Evolutionary conservation across 1,140 invertebrate genomes (phyloP), one percentile per base, ranked within the genome.

Genomic region (Lithobius niger): DNA sequence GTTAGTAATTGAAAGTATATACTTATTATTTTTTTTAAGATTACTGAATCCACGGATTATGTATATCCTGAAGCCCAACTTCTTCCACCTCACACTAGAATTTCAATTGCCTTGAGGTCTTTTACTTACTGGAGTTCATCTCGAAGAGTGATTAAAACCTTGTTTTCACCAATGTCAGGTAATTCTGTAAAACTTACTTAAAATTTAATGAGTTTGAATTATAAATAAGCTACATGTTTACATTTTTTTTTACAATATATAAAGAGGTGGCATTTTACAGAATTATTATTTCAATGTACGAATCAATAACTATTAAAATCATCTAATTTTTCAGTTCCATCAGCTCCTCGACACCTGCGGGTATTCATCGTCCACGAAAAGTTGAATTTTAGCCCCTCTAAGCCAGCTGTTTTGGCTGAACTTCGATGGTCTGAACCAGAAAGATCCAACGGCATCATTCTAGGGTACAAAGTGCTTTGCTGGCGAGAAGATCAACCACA

Each of bases 101-200:
- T 91, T 4, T 78, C 79, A 28, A 75, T 90, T 2, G 79, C 78
- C 0, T 75, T 94, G 1, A 79, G 82, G 50, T 82, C 88, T 0
- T 83, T 83, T 59, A 90, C 88, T 0, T 83, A 83, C 60, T 94
- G 89, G 88, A 83, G 83, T 27, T 77, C 81, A 4, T 82, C 86
- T 0, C 67, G 73, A 6, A 73, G 76, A 24, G 78, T 81, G 0
- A 56, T 62, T 1, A 57, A 60, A 1, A 58, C 49, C 3, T 6
- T 69, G 0, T 50, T 63, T 21, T 66, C 69, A 4, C 69, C 75
- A 24, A 67, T 69, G 64, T 68, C 68, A 50, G 62, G 67, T 70
- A 19, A 45, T n/a, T n/a, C n/a, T n/a, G n/a, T n/a, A n/a, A n/a
- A n/a, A n/a, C n/a, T n/a, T n/a, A n/a, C n/a, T n/a, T n/a, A n/a